A percentile compares a stretch with the other conserved stretches of the same genome.
Evolutionary conservation across 2,113 vertebrate species (phyloP).

Genomic region (Tachycineta bicolor): DNA sequence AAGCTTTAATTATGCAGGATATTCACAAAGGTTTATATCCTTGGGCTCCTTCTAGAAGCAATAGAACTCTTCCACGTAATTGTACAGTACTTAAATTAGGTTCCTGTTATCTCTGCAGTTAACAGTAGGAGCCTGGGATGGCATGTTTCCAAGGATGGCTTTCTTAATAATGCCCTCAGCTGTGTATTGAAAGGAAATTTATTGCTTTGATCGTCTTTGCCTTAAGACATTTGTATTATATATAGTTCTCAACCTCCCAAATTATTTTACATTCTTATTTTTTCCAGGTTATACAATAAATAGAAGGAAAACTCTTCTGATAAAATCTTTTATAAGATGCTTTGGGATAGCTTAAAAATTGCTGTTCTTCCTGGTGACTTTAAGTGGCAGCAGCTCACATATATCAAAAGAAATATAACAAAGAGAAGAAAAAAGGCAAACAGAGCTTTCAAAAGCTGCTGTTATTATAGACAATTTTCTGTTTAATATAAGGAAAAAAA

Average conservation of each 20-base stretch:
- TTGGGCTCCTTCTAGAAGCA: not conserved
- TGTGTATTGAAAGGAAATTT: not conserved
- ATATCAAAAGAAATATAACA: not conserved
- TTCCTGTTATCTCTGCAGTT: not conserved
- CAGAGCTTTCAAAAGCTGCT: slow-evolving; percentile 44
- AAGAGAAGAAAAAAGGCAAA: slow-evolving; percentile 59
- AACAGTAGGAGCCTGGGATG: not conserved
- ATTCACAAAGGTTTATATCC: not conserved
- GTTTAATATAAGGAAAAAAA: slow-evolving; percentile 7
- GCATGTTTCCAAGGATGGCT: not conserved
- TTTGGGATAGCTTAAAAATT: slow-evolving; percentile 66
- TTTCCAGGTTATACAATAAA: slow-evolving; percentile 67
- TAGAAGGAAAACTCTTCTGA: slow-evolving; percentile 55
- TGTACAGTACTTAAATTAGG: not conserved
- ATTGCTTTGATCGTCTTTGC: not conserved
- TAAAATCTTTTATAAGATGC: slow-evolving; percentile 64
- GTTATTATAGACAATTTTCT: slow-evolving; percentile 7
- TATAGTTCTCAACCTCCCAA: not conserved
- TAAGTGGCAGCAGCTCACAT: not conserved
- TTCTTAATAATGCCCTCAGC: not conserved
- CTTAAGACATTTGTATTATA: not conserved
- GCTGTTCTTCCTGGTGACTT: not conserved
- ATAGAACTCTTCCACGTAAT: not conserved
- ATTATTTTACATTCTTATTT: not conserved
- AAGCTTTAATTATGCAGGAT: not conserved